Base-by-base conservation (phyloP, 1,140 invertebrate genomes). In the Drosophila obscura region DNA sequence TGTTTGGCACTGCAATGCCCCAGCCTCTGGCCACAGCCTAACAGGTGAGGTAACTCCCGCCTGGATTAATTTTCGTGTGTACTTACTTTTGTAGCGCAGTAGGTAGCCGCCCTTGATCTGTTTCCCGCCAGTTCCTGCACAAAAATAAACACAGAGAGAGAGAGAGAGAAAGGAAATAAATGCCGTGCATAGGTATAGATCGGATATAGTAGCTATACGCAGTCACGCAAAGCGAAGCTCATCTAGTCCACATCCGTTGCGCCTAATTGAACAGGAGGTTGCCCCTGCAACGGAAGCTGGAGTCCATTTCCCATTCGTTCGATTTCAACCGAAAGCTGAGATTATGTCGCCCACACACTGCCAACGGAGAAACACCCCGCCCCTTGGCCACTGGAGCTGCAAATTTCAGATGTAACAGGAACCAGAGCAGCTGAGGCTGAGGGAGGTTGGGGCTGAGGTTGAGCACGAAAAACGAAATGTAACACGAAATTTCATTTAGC, bases 91-190 rank as follows among this genome's bases (percentile, higher is more conserved):
- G 81, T 94, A 95, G 41, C 94, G 93, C 50, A 94, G 92, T 87
- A 95, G 93, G 80, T 94, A 95, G 35, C 94, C 94, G 62, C 94
- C 94, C 91, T 95, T 95, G 78, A 95, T 93, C 90, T 94, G 94
- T 90, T 94, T 94, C 35, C 93, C 94, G 62, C 92, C 92, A 73
- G 93, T 92, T 90, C 94, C 94, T 94, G 93, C 16, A 93, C 93
- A 77, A 31, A 62, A 39, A n/a, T n/a, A n/a, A 24, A 35, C 0
- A n/a, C 16, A 44, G n/a, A 53, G 43, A 28, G 26, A 41, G 16
- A n/a, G 11, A 57, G 24, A 50, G n/a, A 44, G 8, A 41, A 16
- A 56, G 46, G 16, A 51, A 39, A 28, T 5, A 49, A 44, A 44
- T 13, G 3, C 11, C 19, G 16, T 46, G 16, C 28, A 13, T 52